phyloP scores from a whole-genome alignment of 1,140 invertebrate genomes.

The Daktulosphaira vitifoliae region DNA sequence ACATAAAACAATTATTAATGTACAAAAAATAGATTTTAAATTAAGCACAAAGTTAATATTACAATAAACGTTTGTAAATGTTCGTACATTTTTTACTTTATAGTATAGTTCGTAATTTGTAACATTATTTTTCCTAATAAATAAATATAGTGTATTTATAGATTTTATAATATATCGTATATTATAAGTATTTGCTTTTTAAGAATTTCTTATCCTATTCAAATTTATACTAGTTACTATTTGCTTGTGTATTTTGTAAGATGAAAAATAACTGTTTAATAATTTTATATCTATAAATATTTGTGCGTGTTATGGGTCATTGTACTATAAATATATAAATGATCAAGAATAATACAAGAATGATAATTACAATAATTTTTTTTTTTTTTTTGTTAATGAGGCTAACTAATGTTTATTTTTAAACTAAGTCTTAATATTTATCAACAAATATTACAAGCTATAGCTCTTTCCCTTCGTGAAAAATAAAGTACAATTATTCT shows the following conservation, averaged over 20 bases:
- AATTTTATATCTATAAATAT: slow-evolving; percentile 12
- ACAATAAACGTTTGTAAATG: slow-evolving; percentile 11
- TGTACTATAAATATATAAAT: no score
- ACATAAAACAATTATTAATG: slow-evolving; percentile 17
- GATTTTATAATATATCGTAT: no score
- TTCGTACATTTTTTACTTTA: slow-evolving; percentile 24
- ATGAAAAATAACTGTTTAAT: no score
- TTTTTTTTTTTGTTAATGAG: no score
- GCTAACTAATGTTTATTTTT: no score
- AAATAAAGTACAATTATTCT: no score
- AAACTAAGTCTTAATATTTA: no score
- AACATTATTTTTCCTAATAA: slow-evolving; percentile 15
- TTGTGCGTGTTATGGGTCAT: not conserved
- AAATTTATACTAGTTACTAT: slow-evolving; percentile 10
- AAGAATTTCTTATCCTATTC: slow-evolving; percentile 6
- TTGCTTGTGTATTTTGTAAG: slow-evolving; percentile 17
- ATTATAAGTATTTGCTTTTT: no score
- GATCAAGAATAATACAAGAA: no score
- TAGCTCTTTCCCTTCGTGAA: no score
- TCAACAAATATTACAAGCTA: no score
- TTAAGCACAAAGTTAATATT: slow-evolving; percentile 16
- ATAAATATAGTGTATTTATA: slow-evolving; percentile 24
- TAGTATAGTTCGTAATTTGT: slow-evolving; percentile 15
- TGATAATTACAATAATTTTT: no score
- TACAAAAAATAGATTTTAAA: slow-evolving; percentile 23